Evolutionary conservation across 1,140 invertebrate genomes (phyloP).

Genomic region (Drosophila subpulchrella): DNA sequence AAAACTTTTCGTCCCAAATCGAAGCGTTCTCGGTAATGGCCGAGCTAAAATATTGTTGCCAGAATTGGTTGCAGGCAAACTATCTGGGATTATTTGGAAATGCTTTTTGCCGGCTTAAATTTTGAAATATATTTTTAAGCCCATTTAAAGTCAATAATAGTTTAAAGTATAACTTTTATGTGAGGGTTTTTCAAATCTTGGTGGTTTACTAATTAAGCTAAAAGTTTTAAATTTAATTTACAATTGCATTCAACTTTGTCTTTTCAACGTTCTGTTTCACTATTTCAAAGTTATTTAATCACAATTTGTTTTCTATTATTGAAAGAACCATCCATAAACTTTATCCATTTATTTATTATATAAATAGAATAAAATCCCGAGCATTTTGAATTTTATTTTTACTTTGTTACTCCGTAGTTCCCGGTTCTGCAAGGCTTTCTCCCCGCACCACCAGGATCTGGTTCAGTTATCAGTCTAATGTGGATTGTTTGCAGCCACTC

Average conservation of each 20-base stretch:
- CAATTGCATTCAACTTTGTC: no score
- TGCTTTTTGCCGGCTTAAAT: not conserved
- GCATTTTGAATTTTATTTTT: slow-evolving; percentile 11
- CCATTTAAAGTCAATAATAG: not conserved
- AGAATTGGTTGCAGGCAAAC: slow-evolving; percentile 34
- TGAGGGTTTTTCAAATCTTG: no score
- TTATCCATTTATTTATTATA: not conserved
- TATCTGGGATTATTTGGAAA: slow-evolving; percentile 7
- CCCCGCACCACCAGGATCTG: slow-evolving; percentile 4
- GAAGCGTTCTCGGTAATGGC: slow-evolving; percentile 39
- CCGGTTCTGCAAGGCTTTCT: not conserved
- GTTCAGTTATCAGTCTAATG: slow-evolving; percentile 38
- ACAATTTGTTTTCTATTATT: no score
- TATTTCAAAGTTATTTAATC: no score
- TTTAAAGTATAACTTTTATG: no score
- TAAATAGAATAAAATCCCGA: not conserved
- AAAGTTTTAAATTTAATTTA: no score
- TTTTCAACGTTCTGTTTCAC: no score
- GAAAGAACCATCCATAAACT: no score
- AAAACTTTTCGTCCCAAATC: slow-evolving; percentile 69
- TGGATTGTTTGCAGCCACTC: slow-evolving; percentile 30
- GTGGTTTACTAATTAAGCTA: no score
- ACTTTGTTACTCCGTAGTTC: slow-evolving; percentile 15
- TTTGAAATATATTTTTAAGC: slow-evolving; percentile 1
- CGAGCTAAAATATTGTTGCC: slow-evolving; percentile 21